These are phyloP conservation scores for Palythoa caribaeorum DNA, from an alignment of 92 coral and sea anemone genomes.

Conservation along the genomic window DNA sequence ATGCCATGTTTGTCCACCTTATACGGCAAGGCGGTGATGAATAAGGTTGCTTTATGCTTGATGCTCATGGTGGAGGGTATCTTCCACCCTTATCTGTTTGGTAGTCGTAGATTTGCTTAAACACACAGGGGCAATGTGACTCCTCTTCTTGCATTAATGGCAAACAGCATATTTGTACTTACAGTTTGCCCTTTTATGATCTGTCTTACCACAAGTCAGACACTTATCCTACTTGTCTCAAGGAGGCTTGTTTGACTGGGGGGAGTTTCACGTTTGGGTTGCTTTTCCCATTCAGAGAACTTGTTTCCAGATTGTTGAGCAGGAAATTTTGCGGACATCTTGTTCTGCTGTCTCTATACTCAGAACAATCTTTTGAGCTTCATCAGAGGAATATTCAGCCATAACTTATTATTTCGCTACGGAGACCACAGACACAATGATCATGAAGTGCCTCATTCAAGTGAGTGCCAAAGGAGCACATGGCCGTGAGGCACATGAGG, in stretches of 20 bases:
- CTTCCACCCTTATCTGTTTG: conserved; percentile 20
- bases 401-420: too few species aligned
- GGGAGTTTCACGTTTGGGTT: conserved; percentile 13
- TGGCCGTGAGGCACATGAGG: too few species aligned
- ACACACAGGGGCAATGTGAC: conserved; percentile 3
- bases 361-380: too few species aligned
- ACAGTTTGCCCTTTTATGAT: conserved; percentile 19
- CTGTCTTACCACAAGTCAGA: not conserved
- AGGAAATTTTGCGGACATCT: not conserved
- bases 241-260: conserved; percentile 14
- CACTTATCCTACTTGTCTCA: conserved; percentile 11
- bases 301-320: conserved; percentile 31
- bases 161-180: conserved; percentile 20
- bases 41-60: not conserved
- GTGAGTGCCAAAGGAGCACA: too few species aligned
- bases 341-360: too few species aligned
- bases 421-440: too few species aligned
- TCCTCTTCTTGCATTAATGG: conserved; percentile 2
- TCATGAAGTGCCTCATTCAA: too few species aligned
- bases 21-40: conserved; percentile 26
- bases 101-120: not conserved
- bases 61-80: not conserved
- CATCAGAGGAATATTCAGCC: too few species aligned
- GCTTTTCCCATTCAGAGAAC: conserved; percentile 8
- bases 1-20: conserved; percentile 18